Base-by-base conservation (phyloP, 1,140 invertebrate genomes). In the Temnothorax curvispinosus region DNA sequence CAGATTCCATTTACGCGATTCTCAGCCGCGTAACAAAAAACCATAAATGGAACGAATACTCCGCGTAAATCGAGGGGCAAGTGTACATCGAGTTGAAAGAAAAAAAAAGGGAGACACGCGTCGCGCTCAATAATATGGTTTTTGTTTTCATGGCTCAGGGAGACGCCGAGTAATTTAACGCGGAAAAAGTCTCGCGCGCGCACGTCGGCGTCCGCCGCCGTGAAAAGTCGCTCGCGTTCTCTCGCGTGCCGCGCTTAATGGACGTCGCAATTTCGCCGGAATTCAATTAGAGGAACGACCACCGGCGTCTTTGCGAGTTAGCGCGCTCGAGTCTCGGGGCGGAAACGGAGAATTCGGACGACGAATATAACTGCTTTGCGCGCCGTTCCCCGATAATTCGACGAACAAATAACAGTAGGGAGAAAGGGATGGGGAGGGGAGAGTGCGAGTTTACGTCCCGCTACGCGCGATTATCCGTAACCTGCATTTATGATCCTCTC, bases 281-380 rank as follows among this genome's bases (percentile, higher is more conserved):
- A 84, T 84, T 84, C 80, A 84, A 84, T 84, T 84, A 84, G 58
- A 84, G 80, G 50, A 84, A 84, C 80, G 65, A 72, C 80, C 67
- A 27, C 54, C 54, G 67, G 32, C 69, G 80, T 84, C 56, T 60
- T 84, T 41, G 69, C 67, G 44, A 84, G 41, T 84, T 84, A 60
- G 13, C 54, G 54, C 13, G 27, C 27, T 27, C 27, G 54, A 47
- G 67, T 21, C 80, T 74, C 54, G 21, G 18, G 41, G 9, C 47
- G 21, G 77, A 80, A 80, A 54, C 5, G 18, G 13, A 77, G 52
- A 82, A 38, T 18, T 74, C 52, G 64, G n/a, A 56, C 78, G 38
- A 56, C 78, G 41, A 74, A 60, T 60, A 62, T 84, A 84, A 84
- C 69, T 75, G 80, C 69, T 56, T 60, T 47, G 38, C 54, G 21